Base-by-base conservation (phyloP, 2,888 invertebrate genomes). In the Tinea pellionella region DNA sequence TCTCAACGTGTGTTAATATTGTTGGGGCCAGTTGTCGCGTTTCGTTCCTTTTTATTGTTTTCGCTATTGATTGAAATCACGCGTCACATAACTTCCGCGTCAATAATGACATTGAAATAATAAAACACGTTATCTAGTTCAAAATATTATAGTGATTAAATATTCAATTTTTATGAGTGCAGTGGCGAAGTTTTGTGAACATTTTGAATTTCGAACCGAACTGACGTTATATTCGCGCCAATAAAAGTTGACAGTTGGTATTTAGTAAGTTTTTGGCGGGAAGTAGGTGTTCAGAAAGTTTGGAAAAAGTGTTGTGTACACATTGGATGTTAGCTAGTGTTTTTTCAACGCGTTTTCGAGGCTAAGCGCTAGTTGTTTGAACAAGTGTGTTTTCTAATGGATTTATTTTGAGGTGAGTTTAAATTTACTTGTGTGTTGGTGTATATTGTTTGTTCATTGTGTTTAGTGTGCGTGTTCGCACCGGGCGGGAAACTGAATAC, bases 351-450 rank as follows among this genome's bases (percentile, higher is more conserved):
- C 81, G 83, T 84, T 85, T 87, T 85, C 86, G 86, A 86, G 86
- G 86, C 85, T 86, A 83, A 85, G 84, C 86, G 86, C 80, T 86
- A 83, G 84, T 81, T 87, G 86, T 87, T 87, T 87, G 85, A 86
- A 87, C 87, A 86, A 87, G 85, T 87, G 87, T 87, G 86, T 87
- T 86, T 87, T 87, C 87, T 87, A 87, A 87, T 87, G 87, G 87
- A 86, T 86, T 86, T 87, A 86, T 87, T 87, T 86, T 87, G 84
- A 87, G 87, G 87, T 87, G 86, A 87, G 86, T 86, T 86, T 82
- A 86, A 59, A 85, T 85, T 86, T 86, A 86, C 86, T 84, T 82
- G 80, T 79, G 78, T 86, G 86, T 81, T 80, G 86, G 84, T 84
- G 83, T 83, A 83, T 86, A 84, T 86, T 86, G 87, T 87, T 86